Conservation (phyloP, 2,888 invertebrate species). For the Dexiosoma caninum region DNA sequence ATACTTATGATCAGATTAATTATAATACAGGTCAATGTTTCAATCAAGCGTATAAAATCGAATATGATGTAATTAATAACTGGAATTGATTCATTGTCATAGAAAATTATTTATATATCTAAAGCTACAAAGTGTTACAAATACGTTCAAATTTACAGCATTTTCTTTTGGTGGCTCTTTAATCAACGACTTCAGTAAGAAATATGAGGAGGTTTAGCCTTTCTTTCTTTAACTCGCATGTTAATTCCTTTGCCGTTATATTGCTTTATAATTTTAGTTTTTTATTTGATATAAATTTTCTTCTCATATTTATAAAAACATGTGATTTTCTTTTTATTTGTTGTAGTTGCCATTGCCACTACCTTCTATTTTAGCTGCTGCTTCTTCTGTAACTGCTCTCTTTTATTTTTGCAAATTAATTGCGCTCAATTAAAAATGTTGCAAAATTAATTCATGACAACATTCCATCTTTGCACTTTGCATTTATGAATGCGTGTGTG, state of each 20-base stretch:
- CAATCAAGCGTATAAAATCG: no score
- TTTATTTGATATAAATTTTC: neutral
- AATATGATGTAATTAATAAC: no score
- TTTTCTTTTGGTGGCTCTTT: no score
- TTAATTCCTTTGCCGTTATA: neutral
- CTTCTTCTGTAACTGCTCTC: neutral
- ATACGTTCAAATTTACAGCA: no score
- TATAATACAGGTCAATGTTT: no score
- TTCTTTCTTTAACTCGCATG: neutral
- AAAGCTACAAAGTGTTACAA: no score
- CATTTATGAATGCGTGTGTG: slow-evolving; percentile 17
- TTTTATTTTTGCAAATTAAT: slow-evolving; percentile 73
- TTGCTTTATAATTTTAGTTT: neutral
- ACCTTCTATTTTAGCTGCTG: slow-evolving; percentile 67
- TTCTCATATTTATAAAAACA: neutral
- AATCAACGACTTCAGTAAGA: no score
- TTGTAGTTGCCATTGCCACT: neutral
- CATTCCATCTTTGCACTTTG: slow-evolving; percentile 62
- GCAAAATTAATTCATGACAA: slow-evolving; percentile 74
- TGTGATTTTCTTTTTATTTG: neutral
- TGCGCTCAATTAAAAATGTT: slow-evolving; percentile 77
- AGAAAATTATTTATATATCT: no score
- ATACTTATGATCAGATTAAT: no score
- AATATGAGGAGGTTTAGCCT: neutral
- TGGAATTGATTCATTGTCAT: no score